These are phyloP conservation scores for Ecliptopera silaceata DNA, from an alignment of 2,888 invertebrate species.

Conservation along the genomic window DNA sequence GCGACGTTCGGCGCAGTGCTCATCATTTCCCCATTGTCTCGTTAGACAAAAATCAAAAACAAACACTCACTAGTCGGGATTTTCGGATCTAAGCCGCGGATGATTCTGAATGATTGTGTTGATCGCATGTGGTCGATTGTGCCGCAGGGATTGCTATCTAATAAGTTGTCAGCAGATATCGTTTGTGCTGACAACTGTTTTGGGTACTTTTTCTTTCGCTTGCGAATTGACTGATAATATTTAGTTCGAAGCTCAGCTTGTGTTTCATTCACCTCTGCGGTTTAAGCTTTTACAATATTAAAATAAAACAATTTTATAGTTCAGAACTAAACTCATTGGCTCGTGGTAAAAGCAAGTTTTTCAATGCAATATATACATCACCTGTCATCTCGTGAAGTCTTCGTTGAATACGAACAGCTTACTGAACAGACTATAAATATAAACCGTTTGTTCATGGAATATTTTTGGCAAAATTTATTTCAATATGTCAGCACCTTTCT, in stretches of 20 bases:
- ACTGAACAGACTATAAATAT: constrained; percentile 27
- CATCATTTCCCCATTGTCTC: constrained; percentile 84
- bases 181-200: constrained; percentile 29
- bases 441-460: constrained; percentile 25
- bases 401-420: constrained; percentile 41
- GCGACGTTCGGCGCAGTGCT: constrained; percentile 75
- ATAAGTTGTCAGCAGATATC: constrained; percentile 49
- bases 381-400: constrained; percentile 40
- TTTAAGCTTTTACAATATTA: too few species aligned
- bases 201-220: constrained; percentile 21
- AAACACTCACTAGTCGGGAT: constrained; percentile 75
- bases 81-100: constrained; percentile 73
- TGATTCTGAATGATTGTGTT: constrained; percentile 72
- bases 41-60: constrained; percentile 83
- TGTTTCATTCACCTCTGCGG: not conserved
- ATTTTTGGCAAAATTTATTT: constrained; percentile 31
- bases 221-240: constrained; percentile 17
- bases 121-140: constrained; percentile 64
- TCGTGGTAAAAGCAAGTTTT: not conserved
- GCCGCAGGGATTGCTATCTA: constrained; percentile 55
- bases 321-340: not conserved
- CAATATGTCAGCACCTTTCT: constrained; percentile 36
- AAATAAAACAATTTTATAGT: not conserved
- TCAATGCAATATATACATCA: constrained; percentile 40
- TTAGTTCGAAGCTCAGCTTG: not conserved